Percentiles rank a stretch among this genome's conserved stretches.
These are phyloP conservation scores for Tortricodes alternella DNA, from an alignment of 2,888 invertebrate genomes.

Conservation along the genomic window DNA sequence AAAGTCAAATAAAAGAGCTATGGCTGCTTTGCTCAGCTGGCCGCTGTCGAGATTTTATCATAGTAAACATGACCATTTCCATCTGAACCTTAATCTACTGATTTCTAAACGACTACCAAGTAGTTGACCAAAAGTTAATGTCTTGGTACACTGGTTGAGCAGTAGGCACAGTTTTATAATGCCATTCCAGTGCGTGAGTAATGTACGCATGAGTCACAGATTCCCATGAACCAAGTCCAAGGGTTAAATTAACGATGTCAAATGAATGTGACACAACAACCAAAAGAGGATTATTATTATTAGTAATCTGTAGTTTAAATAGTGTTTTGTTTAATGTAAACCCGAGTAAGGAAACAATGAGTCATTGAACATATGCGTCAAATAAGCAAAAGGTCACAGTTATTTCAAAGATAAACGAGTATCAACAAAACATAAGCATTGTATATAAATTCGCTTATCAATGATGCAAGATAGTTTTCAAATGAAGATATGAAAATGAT, in stretches of 20 bases:
- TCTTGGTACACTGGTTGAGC: background rate
- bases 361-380: constrained; percentile 17
- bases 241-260: constrained; percentile 33
- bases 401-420: constrained; percentile 10
- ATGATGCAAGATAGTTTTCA: background rate
- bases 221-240: constrained; percentile 41
- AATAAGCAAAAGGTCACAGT: constrained; percentile 7
- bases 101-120: background rate
- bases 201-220: constrained; percentile 43
- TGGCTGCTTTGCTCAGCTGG: constrained; percentile 3
- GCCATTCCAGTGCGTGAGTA: constrained; percentile 42
- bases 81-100: background rate
- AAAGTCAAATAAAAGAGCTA: background rate
- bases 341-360: constrained; percentile 1
- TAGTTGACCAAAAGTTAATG: background rate
- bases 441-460: constrained; percentile 11
- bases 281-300: background rate
- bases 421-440: constrained; percentile 7
- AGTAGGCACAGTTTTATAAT: constrained; percentile 34
- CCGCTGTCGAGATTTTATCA: background rate
- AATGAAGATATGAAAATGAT: too few species aligned
- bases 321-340: background rate
- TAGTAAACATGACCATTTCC: background rate
- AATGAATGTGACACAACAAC: constrained; percentile 23
- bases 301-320: background rate